A percentile compares a stretch with the other conserved stretches of the same genome.
These are phyloP conservation scores for Cepaea hortensis DNA, from an alignment of 2,888 invertebrate genomes.

Conservation along the genomic window DNA sequence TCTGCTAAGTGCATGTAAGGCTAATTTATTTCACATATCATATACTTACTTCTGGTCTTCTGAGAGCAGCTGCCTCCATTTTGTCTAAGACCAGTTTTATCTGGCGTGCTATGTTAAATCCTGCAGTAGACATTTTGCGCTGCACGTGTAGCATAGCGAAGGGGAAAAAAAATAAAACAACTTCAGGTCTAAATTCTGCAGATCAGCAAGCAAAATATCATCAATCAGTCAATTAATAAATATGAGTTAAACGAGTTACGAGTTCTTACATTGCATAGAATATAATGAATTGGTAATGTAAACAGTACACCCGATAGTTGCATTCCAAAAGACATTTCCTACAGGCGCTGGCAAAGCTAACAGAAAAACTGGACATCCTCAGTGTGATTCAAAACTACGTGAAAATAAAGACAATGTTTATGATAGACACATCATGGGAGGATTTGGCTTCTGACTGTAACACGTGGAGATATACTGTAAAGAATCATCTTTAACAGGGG, in stretches of 20 bases:
- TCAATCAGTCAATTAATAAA: not conserved
- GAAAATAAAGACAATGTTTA: too few relatives aligned
- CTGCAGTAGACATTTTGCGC: constrained; percentile 37
- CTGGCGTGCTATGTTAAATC: constrained; percentile 55
- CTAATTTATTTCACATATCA: not conserved
- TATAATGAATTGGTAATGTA: not conserved
- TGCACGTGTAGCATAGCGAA: constrained; percentile 8
- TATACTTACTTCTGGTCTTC: constrained; percentile 56
- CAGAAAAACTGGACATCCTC: too few relatives aligned
- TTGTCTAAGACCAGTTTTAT: constrained; percentile 57
- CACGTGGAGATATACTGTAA: too few relatives aligned
- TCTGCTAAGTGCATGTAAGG: too few relatives aligned
- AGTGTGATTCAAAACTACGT: too few relatives aligned
- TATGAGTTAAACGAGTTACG: not conserved
- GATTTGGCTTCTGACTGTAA: too few relatives aligned
- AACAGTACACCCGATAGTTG: too few relatives aligned
- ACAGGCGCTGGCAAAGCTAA: too few relatives aligned
- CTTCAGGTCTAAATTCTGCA: not conserved
- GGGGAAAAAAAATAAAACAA: not conserved
- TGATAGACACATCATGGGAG: too few relatives aligned
- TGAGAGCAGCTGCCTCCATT: constrained; percentile 56
- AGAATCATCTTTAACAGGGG: too few relatives aligned
- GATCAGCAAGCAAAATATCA: not conserved
- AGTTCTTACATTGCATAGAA: not conserved
- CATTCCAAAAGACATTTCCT: too few relatives aligned